phyloP scores from a whole-genome alignment of 2,797 vertebrate species.

The Psittacula echo region DNA sequence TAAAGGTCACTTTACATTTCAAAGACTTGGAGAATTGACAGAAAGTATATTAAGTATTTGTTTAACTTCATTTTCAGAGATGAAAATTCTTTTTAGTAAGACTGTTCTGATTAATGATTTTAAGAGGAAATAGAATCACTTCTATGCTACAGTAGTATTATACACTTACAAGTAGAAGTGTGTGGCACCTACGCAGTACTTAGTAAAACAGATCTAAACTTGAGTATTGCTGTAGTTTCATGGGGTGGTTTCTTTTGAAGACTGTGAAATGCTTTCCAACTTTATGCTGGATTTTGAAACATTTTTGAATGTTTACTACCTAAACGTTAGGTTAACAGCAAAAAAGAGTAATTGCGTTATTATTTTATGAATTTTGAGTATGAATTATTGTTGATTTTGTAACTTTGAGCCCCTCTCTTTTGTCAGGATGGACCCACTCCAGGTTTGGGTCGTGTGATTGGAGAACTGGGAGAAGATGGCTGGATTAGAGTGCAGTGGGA shows the following conservation, averaged over 20 bases:
- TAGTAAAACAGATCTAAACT: neutral
- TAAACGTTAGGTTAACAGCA: neutral
- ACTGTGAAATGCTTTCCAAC: neutral
- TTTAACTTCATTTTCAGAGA: neutral
- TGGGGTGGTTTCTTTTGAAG: neutral
- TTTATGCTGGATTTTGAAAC: neutral
- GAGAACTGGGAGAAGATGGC: constrained; percentile 95
- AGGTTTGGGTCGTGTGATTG: constrained; percentile 95
- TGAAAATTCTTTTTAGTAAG: neutral
- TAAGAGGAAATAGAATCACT: neutral
- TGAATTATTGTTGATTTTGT: neutral
- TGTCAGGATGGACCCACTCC: constrained; percentile 92
- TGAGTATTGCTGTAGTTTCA: neutral
- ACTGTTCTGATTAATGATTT: neutral
- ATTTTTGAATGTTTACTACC: neutral
- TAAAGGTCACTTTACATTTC: neutral
- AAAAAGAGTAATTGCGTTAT: neutral
- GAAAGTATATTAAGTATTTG: neutral
- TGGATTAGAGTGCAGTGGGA: constrained; percentile 99
- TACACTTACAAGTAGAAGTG: neutral
- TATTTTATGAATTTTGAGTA: neutral
- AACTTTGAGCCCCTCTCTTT: neutral
- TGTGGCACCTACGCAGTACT: accelerated
- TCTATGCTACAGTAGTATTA: neutral
- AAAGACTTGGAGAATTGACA: neutral